Evolutionary conservation across 2,888 invertebrate genomes (phyloP), one percentile per base, ranked within the genome.

Genomic region (Baccha elongata): DNA sequence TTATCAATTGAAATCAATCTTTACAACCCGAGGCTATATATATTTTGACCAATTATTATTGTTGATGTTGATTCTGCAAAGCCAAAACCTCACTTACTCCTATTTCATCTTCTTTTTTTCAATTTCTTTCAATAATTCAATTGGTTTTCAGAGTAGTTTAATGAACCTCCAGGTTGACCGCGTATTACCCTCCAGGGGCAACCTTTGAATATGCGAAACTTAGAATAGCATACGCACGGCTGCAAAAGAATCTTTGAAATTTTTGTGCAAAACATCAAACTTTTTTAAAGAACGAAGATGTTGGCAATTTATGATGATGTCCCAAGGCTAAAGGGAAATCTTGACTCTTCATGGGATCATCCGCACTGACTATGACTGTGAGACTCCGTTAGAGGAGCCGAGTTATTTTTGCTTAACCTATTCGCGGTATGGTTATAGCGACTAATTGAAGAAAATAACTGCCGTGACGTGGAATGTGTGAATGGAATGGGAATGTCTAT

Each of bases 401-500:
- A 32, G n/a, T 64, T 53, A 5, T 48, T 53, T 42, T 32, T 55
- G n/a, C 19, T 48, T 15, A 53, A 46, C 35, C 40, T 32, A 55
- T 76, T 62, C 37, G 42, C 40, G 23, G 42, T 37, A 23, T 3
- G 10, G 13, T 10, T 53, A 35, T 4, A n/a, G n/a, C 19, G 64
- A 76, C 64, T 76, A 76, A 76, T 78, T 78, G 76, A 64, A 76
- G 72, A 42, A 72, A n/a, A 32, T 23, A 72, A 72, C 55, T 55
- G 50, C 64, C 72, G 50, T 50, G 19, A 64, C 42, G 32, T 32
- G 64, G 64, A 78, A 55, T 78, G 72, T 78, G 76, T 72, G 72
- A 76, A 76, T 65, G 48, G 72, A 76, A 76, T 65, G 48, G 17
- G 76, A 55, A 71, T 76, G 11, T 42, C 55, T 42, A 37, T 21